Evolutionary conservation across 1,140 invertebrate species (phyloP).

Genomic region (Maniola jurtina): DNA sequence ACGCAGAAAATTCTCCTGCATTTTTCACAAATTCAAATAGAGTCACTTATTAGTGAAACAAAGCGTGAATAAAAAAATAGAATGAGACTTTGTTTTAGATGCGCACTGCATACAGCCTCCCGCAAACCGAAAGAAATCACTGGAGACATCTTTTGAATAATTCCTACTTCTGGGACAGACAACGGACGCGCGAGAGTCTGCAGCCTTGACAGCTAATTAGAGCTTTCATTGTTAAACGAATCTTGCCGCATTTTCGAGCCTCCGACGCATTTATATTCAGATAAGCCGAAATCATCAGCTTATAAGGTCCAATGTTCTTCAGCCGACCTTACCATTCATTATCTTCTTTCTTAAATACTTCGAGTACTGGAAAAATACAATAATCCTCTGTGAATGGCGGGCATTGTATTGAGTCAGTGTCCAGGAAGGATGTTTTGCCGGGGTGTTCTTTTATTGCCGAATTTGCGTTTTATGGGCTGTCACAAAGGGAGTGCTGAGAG

Average conservation of each 20-base stretch:
- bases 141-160: slow-evolving; percentile 74
- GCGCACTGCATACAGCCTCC: slow-evolving; percentile 40
- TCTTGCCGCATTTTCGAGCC: slow-evolving; percentile 55
- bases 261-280: slow-evolving; percentile 31
- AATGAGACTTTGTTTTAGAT: slow-evolving; percentile 34
- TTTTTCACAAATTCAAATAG: slow-evolving; percentile 3
- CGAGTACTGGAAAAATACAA: slow-evolving; percentile 74
- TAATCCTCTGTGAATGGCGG: slow-evolving; percentile 70
- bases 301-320: slow-evolving; percentile 49
- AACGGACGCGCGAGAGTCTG: slow-evolving; percentile 56
- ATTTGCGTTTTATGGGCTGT: slow-evolving; percentile 77
- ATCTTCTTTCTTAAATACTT: slow-evolving; percentile 74
- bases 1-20: no score
- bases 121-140: slow-evolving; percentile 68
- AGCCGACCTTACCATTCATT: slow-evolving; percentile 56
- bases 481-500: slow-evolving; percentile 63
- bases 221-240: slow-evolving; percentile 72
- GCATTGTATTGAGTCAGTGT: slow-evolving; percentile 75
- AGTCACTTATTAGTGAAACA: slow-evolving; percentile 24
- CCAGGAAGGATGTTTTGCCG: slow-evolving; percentile 76
- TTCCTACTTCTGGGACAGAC: slow-evolving; percentile 70
- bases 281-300: slow-evolving; percentile 36
- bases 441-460: slow-evolving; percentile 76
- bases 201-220: slow-evolving; percentile 77
- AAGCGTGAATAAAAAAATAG: slow-evolving; percentile 39